Base-by-base conservation (phyloP, 1,140 invertebrate genomes). In the Maconellicoccus hirsutus region DNA sequence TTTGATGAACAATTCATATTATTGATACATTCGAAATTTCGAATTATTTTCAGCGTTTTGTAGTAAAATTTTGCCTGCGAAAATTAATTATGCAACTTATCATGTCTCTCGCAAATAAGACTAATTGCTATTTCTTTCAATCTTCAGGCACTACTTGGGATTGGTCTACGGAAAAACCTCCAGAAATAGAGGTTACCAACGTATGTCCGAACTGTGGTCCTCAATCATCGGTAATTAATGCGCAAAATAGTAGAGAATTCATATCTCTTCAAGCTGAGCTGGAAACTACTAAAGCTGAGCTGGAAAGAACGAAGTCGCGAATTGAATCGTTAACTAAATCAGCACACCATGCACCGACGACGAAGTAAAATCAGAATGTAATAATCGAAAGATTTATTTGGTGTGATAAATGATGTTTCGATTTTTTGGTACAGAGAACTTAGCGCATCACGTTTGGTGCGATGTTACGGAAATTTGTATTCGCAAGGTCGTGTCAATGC, bases 381-480 rank as follows among this genome's bases (percentile, higher is more conserved):
- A 38, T 7, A 38, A 38, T 38, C 14, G 33, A 38, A 14, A 7
- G 14, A 38, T 38, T 14, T 14, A 38, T 38, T 38, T 38, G 6
- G 33, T 69, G 23, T 19, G 3, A 66, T 59, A 61, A 39, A 39
- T 27, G 22, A 70, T 22, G n/a, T 27, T 42, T 26, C 21, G 23
- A 71, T 70, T 29, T 39, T 73, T 79, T n/a, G n/a, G 16, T 80
- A 0, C 77, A 85, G 84, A 76, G 78, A 80, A 70, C 74, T 84
- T 19, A 77, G 77, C 29, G 78, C 76, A 22, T 76, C 79, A 59
- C 76, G 77, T 33, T 79, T 94, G 72, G 86, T 94, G 52, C 85
- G 89, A 39, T 85, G 86, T 74, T 97, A 94, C 81, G 89, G 86
- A 10, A 86, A 86, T 74, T 83, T 96, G 66, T 96, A 96, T 80